A percentile compares a stretch with the other conserved stretches of the same genome.
These are phyloP conservation scores for Spilogale gracilis DNA, from an alignment of 2,113 vertebrate genomes.

Conservation along the genomic window DNA sequence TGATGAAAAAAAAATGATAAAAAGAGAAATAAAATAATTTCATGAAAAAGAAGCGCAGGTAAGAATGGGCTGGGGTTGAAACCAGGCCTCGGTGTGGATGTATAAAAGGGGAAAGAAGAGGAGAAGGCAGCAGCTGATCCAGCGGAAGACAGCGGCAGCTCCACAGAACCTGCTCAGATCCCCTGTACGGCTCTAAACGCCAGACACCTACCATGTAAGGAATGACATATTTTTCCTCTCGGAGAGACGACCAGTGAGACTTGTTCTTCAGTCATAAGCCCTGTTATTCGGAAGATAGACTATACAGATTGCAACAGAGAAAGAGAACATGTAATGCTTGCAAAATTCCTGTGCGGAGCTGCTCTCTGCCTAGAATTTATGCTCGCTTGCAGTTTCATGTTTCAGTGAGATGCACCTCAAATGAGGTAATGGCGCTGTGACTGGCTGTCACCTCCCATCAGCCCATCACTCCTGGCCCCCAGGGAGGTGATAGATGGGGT, in stretches of 20 bases:
- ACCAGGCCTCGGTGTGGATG: not conserved
- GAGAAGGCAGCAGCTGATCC: not conserved
- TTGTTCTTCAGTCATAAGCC: not conserved
- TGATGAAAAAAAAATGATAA: not conserved
- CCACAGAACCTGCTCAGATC: not conserved
- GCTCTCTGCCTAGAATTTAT: not conserved
- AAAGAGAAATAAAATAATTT: not conserved
- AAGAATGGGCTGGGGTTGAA: not conserved
- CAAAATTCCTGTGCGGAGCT: not conserved
- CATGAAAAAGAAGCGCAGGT: not conserved
- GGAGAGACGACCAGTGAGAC: not conserved
- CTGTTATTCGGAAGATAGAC: constrained; percentile 39
- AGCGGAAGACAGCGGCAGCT: not conserved
- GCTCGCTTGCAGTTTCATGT: not conserved
- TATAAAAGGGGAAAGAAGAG: not conserved
- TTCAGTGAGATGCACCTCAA: not conserved
- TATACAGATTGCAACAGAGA: not conserved
- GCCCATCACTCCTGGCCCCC: not conserved
- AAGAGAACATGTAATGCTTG: not conserved
- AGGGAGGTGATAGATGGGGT: not conserved
- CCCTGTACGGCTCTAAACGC: too few species aligned
- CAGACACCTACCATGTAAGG: not conserved
- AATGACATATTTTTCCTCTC: not conserved
- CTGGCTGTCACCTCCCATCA: not conserved
- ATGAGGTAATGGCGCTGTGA: not conserved